phyloP scores from a whole-genome alignment of 2,797 vertebrate species.

The Tangara arthus region DNA sequence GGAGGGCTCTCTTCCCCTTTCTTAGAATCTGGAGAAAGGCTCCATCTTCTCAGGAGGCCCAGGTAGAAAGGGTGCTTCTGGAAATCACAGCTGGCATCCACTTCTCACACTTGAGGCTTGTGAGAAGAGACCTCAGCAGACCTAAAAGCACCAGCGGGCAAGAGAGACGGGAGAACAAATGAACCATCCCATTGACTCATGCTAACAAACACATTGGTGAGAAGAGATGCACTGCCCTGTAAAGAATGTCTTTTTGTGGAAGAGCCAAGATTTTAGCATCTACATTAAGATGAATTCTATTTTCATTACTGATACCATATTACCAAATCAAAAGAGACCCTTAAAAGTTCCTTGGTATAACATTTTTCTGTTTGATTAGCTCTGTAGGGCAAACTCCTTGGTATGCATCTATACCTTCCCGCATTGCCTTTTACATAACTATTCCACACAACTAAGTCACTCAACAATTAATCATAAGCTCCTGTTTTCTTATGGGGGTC shows the following conservation, averaged over 20 bases:
- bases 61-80: not conserved
- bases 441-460: not conserved
- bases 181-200: not conserved
- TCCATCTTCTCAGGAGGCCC: not conserved
- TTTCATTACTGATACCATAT: not conserved
- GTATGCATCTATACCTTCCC: not conserved
- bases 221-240: not conserved
- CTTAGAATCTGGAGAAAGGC: not conserved
- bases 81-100: not conserved
- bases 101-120: not conserved
- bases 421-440: not conserved
- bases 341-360: not conserved
- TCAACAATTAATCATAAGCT: not conserved
- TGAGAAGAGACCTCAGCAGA: not conserved
- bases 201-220: not conserved
- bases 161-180: not conserved
- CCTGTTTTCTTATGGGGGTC: not conserved
- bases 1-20: not conserved
- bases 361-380: not conserved
- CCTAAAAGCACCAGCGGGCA: not conserved
- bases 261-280: not conserved
- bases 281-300: not conserved
- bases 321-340: not conserved
- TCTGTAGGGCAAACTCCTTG: not conserved
- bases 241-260: not conserved